Percentiles rank a stretch among this genome's conserved stretches.
phyloP scores from a whole-genome alignment of 2,888 invertebrate species.

The Drosophila pseudotalamancana region DNA sequence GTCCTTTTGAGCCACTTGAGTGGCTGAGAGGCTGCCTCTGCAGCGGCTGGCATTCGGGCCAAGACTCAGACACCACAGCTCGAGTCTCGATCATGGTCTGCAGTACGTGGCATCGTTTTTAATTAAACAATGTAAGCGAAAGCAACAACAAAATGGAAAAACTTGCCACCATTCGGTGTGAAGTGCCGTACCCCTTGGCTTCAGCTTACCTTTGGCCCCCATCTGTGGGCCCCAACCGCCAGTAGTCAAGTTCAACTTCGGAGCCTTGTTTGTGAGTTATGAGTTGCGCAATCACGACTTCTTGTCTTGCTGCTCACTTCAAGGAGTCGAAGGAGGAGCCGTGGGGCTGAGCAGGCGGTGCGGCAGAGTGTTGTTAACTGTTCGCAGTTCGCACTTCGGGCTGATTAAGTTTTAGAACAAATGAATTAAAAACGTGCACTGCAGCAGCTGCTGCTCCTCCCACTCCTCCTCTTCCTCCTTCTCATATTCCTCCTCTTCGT shows the following conservation, averaged over 20 bases:
- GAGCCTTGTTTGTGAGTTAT: slow-evolving; percentile 79
- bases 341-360: slow-evolving; percentile 6
- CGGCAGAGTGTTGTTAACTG: slow-evolving; percentile 19
- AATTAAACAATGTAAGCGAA: slow-evolving; percentile 82
- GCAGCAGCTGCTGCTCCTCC: slow-evolving; percentile 18
- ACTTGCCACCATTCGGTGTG: slow-evolving; percentile 23
- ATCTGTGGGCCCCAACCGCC: slow-evolving; percentile 18
- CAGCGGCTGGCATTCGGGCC: slow-evolving; percentile 1
- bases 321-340: background rate
- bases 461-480: too few relatives aligned
- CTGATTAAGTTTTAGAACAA: slow-evolving; percentile 81
- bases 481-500: too few relatives aligned
- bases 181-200: slow-evolving; percentile 47
- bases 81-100: slow-evolving; percentile 48
- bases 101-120: slow-evolving; percentile 74
- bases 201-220: slow-evolving; percentile 16
- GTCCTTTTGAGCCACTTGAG: slow-evolving; percentile 76
- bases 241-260: slow-evolving; percentile 61
- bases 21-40: slow-evolving; percentile 28
- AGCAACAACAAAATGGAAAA: slow-evolving; percentile 6
- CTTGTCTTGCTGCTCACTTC: slow-evolving; percentile 70
- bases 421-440: slow-evolving; percentile 77
- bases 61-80: slow-evolving; percentile 12
- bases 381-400: slow-evolving; percentile 48
- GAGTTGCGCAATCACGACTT: slow-evolving; percentile 84